Base-by-base conservation (phyloP, 2,888 invertebrate genomes). In the Arctia plantaginis region DNA sequence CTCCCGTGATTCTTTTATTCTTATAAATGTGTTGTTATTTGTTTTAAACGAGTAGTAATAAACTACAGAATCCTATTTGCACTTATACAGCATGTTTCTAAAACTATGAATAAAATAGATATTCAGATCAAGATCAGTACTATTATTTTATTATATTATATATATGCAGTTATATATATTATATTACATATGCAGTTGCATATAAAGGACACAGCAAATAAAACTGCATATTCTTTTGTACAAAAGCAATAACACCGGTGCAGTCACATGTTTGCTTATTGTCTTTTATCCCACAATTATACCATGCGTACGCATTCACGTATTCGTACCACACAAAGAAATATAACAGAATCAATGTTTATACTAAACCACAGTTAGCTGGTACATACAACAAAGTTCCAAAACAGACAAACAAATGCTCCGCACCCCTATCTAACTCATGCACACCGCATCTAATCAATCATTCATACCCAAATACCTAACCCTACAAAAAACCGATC, bases 401-500 rank as follows among this genome's bases (percentile, higher is more conserved):
- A 69, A 73, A 55, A 64, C 44, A 67, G 13, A 74, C 66, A 67
- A 69, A 70, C 66, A 67, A 72, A 67, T 66, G 20, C 15, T 64
- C 66, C 71, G 23, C 67, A 73, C 78, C 85, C 84, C 66, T 30
- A 65, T 30, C n/a, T 68, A 73, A 80, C 77, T 44, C 66, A 72
- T 76, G 76, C 30, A 75, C 69, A 73, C 73, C 66, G 66, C 75
- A 59, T 71, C 80, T 51, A 79, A 85, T 84, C 84, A 85, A 85
- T 83, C 85, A 85, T 85, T 85, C 82, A 82, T 82, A 80, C 78
- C 73, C 81, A 79, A 83, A 82, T 84, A 85, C 88, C 87, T 88
- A 87, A 86, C 90, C 89, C 90, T 89, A 91, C 93, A 91, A 89
- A 90, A 90, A 92, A 86, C 90, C 92, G 89, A 90, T 93, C 92